Evolutionary conservation across 2,888 invertebrate species (phyloP).

Genomic region (Pristionchus exspectatus): DNA sequence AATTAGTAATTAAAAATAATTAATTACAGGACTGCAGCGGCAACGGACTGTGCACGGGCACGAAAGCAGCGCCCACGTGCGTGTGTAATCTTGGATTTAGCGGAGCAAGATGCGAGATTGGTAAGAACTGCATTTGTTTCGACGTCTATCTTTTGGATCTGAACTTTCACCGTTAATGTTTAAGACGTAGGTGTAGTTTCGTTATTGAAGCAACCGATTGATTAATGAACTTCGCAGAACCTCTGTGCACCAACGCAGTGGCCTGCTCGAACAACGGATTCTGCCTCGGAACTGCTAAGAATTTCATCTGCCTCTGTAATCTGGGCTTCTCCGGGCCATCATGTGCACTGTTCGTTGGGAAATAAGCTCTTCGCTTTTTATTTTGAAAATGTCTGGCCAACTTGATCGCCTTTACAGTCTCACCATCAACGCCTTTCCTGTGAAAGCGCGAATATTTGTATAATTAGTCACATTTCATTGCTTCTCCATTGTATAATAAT

Average conservation of each 20-base stretch:
- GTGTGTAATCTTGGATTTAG: slow-evolving; percentile 71
- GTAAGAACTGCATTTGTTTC: slow-evolving; percentile 16
- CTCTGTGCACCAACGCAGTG: slow-evolving; percentile 17
- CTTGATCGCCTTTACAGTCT: neutral
- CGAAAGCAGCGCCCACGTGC: slow-evolving; percentile 65
- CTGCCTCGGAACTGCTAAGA: slow-evolving; percentile 40
- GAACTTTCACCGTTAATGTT: too few relatives aligned
- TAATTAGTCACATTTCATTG: neutral
- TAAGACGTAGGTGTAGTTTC: too few relatives aligned
- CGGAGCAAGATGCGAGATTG: slow-evolving; percentile 70
- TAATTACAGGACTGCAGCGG: slow-evolving; percentile 45
- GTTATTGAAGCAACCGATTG: too few relatives aligned
- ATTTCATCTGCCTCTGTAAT: slow-evolving; percentile 45
- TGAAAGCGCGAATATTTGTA: slow-evolving; percentile 3
- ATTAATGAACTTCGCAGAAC: neutral
- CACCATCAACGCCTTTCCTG: neutral
- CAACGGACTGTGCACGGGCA: slow-evolving; percentile 69
- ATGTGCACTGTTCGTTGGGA: slow-evolving; percentile 36
- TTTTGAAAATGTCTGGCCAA: neutral
- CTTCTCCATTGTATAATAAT: neutral
- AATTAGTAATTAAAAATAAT: neutral
- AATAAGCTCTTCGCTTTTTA: neutral
- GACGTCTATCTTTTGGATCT: neutral
- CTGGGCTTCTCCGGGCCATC: slow-evolving; percentile 21
- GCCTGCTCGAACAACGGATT: slow-evolving; percentile 45